phyloP scores from a whole-genome alignment of 2,797 vertebrate species.

The Pachyuromys duprasi region DNA sequence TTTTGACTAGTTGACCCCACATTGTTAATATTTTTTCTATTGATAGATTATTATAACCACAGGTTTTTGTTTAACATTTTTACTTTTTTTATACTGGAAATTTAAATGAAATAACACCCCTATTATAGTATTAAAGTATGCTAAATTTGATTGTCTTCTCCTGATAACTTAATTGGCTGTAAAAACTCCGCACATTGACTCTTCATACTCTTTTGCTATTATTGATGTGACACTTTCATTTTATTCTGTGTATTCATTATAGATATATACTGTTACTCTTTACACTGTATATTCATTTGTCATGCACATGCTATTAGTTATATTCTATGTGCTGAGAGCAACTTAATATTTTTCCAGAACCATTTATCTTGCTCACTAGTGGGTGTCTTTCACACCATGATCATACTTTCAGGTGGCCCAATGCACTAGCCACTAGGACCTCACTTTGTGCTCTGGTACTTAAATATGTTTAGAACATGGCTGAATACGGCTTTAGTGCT shows the following conservation, averaged over 20 bases:
- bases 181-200: not conserved
- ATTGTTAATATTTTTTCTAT: not conserved
- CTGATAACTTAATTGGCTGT: not conserved
- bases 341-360: not conserved
- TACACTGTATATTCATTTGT: not conserved
- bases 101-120: not conserved
- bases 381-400: not conserved
- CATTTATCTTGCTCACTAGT: not conserved
- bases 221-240: not conserved
- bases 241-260: not conserved
- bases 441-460: not conserved
- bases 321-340: not conserved
- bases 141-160: not conserved
- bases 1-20: not conserved
- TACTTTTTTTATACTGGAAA: constrained; percentile 9
- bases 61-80: not conserved
- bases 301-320: not conserved
- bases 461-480: not conserved
- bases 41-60: not conserved
- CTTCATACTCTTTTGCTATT: not conserved
- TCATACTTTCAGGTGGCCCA: not conserved
- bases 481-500: not conserved
- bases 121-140: not conserved
- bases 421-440: not conserved
- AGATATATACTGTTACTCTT: not conserved